Conservation (phyloP, 2,797 vertebrate genomes). For the Sebastes wilsoni region DNA sequence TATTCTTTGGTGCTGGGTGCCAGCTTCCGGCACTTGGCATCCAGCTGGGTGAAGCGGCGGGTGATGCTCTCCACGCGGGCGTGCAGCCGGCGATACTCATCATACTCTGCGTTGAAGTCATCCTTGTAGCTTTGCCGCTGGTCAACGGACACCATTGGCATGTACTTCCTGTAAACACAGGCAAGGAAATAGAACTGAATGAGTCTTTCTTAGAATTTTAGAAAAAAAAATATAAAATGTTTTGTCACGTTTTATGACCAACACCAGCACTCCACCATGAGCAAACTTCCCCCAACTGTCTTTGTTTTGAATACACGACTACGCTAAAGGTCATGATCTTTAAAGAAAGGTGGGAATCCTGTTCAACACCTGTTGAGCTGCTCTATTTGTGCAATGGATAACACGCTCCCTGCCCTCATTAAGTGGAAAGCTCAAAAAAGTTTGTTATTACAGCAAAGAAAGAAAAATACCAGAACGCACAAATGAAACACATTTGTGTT, state of each 20-base stretch:
- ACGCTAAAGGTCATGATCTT: not conserved
- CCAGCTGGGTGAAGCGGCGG: constrained; percentile 86
- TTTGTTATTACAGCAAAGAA: not conserved
- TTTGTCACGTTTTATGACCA: not conserved
- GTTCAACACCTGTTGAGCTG: not conserved
- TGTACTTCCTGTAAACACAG: constrained; percentile 85
- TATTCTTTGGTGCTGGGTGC: constrained; percentile 87
- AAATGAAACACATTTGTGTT: constrained; percentile 8
- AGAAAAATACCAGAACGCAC: not conserved
- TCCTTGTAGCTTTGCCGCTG: constrained; percentile 90
- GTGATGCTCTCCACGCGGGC: constrained; percentile 85
- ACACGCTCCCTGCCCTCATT: not conserved
- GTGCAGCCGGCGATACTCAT: constrained; percentile 88
- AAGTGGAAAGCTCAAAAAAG: not conserved
- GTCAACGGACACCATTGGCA: constrained; percentile 84
- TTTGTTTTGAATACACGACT: not conserved
- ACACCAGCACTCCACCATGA: not conserved
- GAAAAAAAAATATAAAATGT: too few relatives aligned
- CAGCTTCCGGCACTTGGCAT: constrained; percentile 83
- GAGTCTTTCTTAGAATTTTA: not conserved
- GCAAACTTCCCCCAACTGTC: not conserved
- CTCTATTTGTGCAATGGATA: not conserved
- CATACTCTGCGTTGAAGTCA: constrained; percentile 92
- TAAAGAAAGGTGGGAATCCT: not conserved
- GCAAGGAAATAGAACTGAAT: not conserved